A percentile compares a stretch with the other conserved stretches of the same genome.
Conservation (phyloP, 1,140 invertebrate genomes). For the Danaus plexippus region DNA sequence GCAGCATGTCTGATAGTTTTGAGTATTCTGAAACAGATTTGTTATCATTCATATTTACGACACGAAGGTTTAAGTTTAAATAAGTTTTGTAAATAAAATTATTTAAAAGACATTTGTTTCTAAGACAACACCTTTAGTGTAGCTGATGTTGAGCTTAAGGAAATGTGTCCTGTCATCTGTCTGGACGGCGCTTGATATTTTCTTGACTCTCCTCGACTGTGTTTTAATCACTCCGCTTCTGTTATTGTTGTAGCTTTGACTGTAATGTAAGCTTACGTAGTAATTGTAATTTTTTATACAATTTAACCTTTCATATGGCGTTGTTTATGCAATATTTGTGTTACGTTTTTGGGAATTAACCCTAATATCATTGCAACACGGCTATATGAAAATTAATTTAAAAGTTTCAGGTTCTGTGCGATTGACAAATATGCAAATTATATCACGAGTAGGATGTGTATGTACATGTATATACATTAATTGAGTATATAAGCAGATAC, state of each 20-base stretch:
- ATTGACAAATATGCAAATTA: no score
- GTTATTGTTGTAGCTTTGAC: slow-evolving; percentile 36
- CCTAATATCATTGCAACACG: no score
- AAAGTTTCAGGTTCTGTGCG: no score
- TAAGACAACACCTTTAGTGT: no score
- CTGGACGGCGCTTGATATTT: slow-evolving; percentile 33
- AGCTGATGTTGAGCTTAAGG: slow-evolving; percentile 32
- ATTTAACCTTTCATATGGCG: slow-evolving; percentile 3
- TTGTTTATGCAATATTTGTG: slow-evolving; percentile 1
- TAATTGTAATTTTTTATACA: slow-evolving; percentile 7
- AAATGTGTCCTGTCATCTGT: slow-evolving; percentile 43
- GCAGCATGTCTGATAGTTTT: slow-evolving; percentile 31
- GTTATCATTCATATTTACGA: no score
- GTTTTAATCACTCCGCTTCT: slow-evolving; percentile 18
- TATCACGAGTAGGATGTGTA: no score
- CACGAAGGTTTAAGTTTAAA: no score
- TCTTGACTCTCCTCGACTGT: slow-evolving; percentile 29
- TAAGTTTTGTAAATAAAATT: no score
- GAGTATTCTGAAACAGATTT: slow-evolving; percentile 34
- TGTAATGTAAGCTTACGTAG: slow-evolving; percentile 16
- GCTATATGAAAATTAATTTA: no score
- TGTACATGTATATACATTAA: not conserved
- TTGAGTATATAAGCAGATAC: slow-evolving; percentile 23
- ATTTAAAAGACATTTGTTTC: no score
- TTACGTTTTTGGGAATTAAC: not conserved